Base-by-base conservation (phyloP, 2,113 vertebrate species). In the Semicossyphus pulcher region DNA sequence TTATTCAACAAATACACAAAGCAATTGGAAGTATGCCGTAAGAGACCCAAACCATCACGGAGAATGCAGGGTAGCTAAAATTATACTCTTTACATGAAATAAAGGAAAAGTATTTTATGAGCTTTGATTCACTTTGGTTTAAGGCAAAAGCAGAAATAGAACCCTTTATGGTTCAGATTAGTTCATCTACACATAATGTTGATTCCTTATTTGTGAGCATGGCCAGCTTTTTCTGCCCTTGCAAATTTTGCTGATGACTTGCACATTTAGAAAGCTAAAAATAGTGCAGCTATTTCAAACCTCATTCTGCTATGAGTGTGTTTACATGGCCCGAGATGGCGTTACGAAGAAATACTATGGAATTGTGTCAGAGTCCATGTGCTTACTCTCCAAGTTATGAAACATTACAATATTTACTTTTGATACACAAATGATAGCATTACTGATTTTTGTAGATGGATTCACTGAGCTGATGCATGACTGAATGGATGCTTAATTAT, bases 221-320 rank as follows among this genome's bases (percentile, higher is more conserved):
- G 14, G 11, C 18, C 9, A 54, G 51, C 3, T 10, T 23, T 7
- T 26, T 15, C 14, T 20, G 26, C 20, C 36, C 10, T 37, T 58
- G 26, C 31, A 15, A 2, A 14, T 16, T 5, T 21, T 15, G 45
- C 7, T 34, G 32, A 32, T 5, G 31, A 48, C 32, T 23, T 14
- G 28, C 48, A 63, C 49, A 66, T 41, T 67, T 29, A 26, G 49
- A 26, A 37, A 29, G 41, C 48, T 71, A 79, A 72, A 87, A 83
- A 87, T 86, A 88, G 81, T 60, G 54, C 20, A 7, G 52, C 57
- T 45, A 36, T 39, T 56, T 51, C 64, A 69, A 71, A 62, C 71
- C 48, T 23, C 67, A 72, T 80, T 80, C 77, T 69, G 59, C 42
- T 14, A 31, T 1, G 69, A 69, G 29, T 10, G 16, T 68, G 71